phyloP scores from a whole-genome alignment of 2,113 vertebrate genomes.

The Noctilio leporinus region DNA sequence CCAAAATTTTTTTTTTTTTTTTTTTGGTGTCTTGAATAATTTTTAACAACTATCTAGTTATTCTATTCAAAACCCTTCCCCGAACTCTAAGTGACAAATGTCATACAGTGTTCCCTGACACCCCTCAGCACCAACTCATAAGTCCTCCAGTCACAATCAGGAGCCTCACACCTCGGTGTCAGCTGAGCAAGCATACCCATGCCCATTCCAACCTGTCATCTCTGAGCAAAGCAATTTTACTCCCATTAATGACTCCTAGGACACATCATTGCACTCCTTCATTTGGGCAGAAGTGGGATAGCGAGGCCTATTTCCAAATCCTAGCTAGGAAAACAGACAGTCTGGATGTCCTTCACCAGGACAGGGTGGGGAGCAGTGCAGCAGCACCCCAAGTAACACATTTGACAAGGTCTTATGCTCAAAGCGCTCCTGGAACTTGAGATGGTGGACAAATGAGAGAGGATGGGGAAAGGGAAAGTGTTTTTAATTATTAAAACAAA shows the following conservation, averaged over 20 bases:
- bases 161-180: background rate
- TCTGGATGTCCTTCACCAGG: background rate
- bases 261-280: background rate
- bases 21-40: background rate
- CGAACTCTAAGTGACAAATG: background rate
- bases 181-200: background rate
- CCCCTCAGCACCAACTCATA: background rate
- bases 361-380: background rate
- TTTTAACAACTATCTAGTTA: background rate
- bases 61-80: background rate
- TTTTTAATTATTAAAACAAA: background rate
- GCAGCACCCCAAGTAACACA: background rate
- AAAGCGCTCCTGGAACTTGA: background rate
- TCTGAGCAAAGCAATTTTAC: background rate
- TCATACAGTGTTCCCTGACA: background rate
- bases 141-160: background rate
- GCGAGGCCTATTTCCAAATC: background rate
- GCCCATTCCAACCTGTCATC: background rate
- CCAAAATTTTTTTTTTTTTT: too few species aligned
- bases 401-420: background rate
- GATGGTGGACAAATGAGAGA: background rate
- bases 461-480: background rate
- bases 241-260: background rate
- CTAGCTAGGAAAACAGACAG: background rate
- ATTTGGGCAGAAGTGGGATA: background rate